A percentile compares a stretch with the other conserved stretches of the same genome.
phyloP scores from a whole-genome alignment of 2,888 invertebrate species.

The Coronaproctus castanopsis region DNA sequence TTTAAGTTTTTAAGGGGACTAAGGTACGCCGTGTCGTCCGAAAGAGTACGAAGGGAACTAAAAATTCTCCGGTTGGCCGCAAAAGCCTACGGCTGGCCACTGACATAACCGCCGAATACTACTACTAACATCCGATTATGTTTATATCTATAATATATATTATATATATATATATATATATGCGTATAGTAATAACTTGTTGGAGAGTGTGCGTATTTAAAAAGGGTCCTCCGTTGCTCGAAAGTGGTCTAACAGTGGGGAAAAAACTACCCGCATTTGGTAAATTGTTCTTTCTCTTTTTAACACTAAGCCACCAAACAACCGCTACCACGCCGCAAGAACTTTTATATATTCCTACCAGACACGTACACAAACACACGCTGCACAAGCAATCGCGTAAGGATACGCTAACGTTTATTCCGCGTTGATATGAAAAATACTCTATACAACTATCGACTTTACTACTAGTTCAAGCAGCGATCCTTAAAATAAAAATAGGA shows the following conservation, averaged over 20 bases:
- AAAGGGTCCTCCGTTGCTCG: background rate
- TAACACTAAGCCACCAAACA: constrained; percentile 1
- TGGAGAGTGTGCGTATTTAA: background rate
- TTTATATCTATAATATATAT: too few species aligned
- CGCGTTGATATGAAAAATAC: background rate
- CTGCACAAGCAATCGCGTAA: background rate
- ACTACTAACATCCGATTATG: too few species aligned
- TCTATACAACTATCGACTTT: too few species aligned
- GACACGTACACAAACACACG: constrained; percentile 2
- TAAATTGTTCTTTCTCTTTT: constrained; percentile 8
- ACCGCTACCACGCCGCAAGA: background rate
- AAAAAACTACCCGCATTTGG: constrained; percentile 13
- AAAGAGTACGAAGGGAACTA: constrained; percentile 17
- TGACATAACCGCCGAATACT: constrained; percentile 20
- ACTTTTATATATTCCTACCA: background rate
- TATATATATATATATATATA: too few species aligned
- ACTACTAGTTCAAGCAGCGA: too few species aligned
- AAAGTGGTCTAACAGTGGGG: constrained; percentile 8
- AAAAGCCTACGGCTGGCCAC: constrained; percentile 23
- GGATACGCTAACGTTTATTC: too few species aligned
- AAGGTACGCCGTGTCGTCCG: constrained; percentile 23
- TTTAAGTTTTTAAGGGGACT: constrained; percentile 35
- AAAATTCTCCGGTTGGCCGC: constrained; percentile 23
- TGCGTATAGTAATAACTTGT: background rate
- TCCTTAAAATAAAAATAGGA: too few species aligned